Conservation (phyloP, 2,113 vertebrate genomes). For the Rhagologus leucostigma region DNA sequence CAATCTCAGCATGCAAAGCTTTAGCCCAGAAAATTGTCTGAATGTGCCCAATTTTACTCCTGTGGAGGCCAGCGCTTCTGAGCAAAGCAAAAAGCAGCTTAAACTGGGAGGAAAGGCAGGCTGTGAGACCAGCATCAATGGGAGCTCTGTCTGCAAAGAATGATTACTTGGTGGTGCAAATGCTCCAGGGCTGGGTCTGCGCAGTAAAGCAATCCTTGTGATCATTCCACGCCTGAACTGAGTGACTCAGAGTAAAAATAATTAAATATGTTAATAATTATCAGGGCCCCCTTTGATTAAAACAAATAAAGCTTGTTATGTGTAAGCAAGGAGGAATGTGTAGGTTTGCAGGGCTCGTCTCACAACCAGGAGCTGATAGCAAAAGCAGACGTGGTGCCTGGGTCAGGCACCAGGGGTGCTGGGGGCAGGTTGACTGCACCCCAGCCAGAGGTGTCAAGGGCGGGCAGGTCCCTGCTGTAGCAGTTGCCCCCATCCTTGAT, state of each 20-base stretch:
- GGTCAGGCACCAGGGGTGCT: accelerated
- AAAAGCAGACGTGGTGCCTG: accelerated
- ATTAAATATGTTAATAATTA: conserved; percentile 68
- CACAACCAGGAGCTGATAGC: neutral
- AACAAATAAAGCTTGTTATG: conserved; percentile 38
- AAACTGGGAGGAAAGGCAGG: neutral
- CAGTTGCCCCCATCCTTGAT: neutral
- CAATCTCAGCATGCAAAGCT: neutral
- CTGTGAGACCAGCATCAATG: neutral
- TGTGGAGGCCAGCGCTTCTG: neutral
- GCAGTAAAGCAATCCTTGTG: neutral
- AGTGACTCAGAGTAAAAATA: conserved; percentile 50
- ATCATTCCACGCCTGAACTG: neutral
- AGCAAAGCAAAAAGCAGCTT: neutral
- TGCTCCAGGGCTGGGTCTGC: neutral
- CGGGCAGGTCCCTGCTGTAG: neutral
- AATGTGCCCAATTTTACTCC: neutral
- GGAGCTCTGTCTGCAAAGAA: neutral
- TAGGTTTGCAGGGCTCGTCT: neutral
- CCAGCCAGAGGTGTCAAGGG: neutral
- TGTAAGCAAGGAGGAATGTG: conserved; percentile 27
- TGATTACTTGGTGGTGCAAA: neutral
- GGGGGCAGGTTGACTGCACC: neutral
- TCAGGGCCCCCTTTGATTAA: conserved; percentile 42
- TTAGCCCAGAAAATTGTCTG: neutral